Conservation (phyloP, 2,888 invertebrate species). For the Epinotia ramella region DNA sequence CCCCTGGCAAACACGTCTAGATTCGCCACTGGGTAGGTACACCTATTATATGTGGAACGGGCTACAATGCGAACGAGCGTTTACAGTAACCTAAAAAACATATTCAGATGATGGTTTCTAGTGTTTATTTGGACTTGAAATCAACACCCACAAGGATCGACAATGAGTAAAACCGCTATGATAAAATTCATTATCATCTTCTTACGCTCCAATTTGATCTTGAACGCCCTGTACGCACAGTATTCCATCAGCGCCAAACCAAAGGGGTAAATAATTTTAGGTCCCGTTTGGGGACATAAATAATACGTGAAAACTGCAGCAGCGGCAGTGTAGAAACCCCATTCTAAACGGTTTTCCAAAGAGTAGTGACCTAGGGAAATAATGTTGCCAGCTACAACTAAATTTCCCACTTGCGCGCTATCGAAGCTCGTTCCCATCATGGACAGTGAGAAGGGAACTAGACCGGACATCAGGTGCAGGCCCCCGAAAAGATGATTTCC, state of each 20-base stretch:
- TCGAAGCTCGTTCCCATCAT: slow-evolving; percentile 19
- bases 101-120: background rate
- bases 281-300: slow-evolving; percentile 28
- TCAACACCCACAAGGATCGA: slow-evolving; percentile 35
- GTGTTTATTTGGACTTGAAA: background rate
- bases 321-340: slow-evolving; percentile 41
- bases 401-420: slow-evolving; percentile 30
- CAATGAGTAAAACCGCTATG: slow-evolving; percentile 38
- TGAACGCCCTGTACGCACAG: slow-evolving; percentile 34
- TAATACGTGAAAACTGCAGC: slow-evolving; percentile 41
- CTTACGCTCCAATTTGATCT: slow-evolving; percentile 38
- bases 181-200: slow-evolving; percentile 42
- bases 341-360: slow-evolving; percentile 30
- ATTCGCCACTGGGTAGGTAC: too few species aligned
- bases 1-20: too few species aligned
- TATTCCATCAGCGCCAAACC: slow-evolving; percentile 37
- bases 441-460: slow-evolving; percentile 29
- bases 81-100: background rate
- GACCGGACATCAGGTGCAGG: slow-evolving; percentile 36
- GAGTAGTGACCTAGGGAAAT: slow-evolving; percentile 38
- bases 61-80: background rate
- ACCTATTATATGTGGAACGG: background rate
- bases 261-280: slow-evolving; percentile 36
- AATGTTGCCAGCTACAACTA: slow-evolving; percentile 39
- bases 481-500: slow-evolving; percentile 28